phyloP scores from a whole-genome alignment of 2,113 vertebrate genomes.

The Oreochromis aureus region DNA sequence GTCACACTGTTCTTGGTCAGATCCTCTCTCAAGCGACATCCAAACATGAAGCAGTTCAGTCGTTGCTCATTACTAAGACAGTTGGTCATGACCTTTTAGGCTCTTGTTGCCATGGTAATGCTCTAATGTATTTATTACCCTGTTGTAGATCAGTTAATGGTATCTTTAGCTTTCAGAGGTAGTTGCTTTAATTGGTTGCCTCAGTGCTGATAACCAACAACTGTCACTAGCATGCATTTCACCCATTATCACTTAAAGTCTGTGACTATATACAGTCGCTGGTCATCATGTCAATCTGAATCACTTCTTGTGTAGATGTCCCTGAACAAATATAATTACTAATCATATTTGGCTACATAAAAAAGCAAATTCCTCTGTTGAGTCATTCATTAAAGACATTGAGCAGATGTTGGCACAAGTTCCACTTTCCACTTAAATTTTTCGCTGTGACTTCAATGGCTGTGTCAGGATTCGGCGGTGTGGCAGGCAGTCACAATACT shows the following conservation, averaged over 20 bases:
- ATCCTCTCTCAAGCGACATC: not conserved
- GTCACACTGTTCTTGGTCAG: rapidly evolving
- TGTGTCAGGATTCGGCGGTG: rapidly evolving
- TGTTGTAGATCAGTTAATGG: not conserved
- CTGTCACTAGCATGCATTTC: not conserved
- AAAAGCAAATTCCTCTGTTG: not conserved
- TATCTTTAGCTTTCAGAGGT: rapidly evolving
- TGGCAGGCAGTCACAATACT: rapidly evolving
- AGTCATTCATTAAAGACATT: not conserved
- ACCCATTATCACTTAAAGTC: not conserved
- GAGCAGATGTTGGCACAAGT: not conserved
- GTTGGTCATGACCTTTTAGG: not conserved
- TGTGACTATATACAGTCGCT: not conserved
- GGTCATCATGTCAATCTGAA: not conserved
- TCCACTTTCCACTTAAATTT: not conserved
- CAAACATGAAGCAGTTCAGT: not conserved
- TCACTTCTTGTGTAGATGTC: not conserved
- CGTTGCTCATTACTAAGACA: rapidly evolving
- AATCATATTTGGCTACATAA: not conserved
- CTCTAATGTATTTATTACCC: not conserved
- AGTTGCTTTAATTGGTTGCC: not conserved
- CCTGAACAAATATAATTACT: not conserved
- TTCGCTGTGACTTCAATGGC: not conserved
- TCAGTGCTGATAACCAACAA: not conserved
- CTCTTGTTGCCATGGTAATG: not conserved